Conservation (phyloP, 1,140 invertebrate species). For the Trichonephila clavata region DNA sequence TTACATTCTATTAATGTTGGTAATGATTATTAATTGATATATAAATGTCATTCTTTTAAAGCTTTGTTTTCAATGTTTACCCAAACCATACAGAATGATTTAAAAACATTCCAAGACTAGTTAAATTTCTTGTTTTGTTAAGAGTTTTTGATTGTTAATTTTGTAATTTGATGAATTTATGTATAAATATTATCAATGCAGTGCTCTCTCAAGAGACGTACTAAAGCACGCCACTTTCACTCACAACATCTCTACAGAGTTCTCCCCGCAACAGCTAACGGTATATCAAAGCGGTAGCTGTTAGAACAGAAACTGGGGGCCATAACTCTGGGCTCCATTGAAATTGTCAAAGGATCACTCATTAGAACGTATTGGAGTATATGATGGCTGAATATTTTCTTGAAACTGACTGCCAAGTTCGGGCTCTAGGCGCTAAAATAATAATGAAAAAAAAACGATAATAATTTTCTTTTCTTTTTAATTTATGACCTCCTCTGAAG, state of each 20-base stretch:
- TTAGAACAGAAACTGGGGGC: slow-evolving; percentile 43
- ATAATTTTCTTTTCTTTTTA: slow-evolving; percentile 52
- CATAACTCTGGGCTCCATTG: slow-evolving; percentile 65
- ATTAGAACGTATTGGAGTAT: slow-evolving; percentile 69
- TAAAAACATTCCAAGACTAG: no score
- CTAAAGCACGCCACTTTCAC: neutral
- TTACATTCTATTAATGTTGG: no score
- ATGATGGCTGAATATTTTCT: slow-evolving; percentile 63
- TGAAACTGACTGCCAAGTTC: slow-evolving; percentile 29
- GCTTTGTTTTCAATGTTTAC: no score
- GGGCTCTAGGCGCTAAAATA: neutral
- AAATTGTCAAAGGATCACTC: slow-evolving; percentile 71
- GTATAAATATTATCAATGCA: no score
- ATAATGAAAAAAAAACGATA: slow-evolving; percentile 53
- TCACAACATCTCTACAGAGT: neutral
- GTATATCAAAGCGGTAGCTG: slow-evolving; percentile 65
- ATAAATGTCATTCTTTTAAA: no score
- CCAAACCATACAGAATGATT: no score
- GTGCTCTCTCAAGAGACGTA: no score
- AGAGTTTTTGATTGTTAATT: no score
- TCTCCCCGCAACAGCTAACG: slow-evolving; percentile 31
- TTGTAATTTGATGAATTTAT: no score
- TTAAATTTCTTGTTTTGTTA: no score
- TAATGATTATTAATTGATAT: no score
- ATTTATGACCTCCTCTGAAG: slow-evolving; percentile 43